These are phyloP conservation scores for Papilio machaon DNA, from an alignment of 1,140 invertebrate species.

Conservation along the genomic window DNA sequence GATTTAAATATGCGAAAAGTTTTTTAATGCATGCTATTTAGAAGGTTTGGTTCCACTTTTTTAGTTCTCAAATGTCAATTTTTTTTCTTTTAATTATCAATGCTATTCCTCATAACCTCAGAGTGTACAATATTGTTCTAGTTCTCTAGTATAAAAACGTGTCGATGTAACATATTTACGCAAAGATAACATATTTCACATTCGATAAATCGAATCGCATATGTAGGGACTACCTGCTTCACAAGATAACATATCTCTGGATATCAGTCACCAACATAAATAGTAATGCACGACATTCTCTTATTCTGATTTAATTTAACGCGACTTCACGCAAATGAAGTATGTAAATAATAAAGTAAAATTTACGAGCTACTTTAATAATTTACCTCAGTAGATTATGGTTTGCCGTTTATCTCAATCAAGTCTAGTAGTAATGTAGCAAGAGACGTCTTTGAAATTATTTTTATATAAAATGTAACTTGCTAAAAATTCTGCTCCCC, in stretches of 20 bases:
- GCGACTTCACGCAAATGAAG: background rate
- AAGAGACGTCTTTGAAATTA: background rate
- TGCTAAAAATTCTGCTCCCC: conserved; percentile 1
- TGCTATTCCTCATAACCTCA: background rate
- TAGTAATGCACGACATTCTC: conserved; percentile 24
- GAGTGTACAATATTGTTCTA: background rate
- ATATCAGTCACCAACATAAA: conserved; percentile 31
- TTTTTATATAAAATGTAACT: background rate
- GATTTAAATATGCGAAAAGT: no score
- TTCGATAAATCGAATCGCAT: conserved; percentile 16
- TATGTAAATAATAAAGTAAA: background rate
- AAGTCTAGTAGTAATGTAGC: background rate
- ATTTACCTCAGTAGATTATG: background rate
- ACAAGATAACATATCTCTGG: conserved; percentile 42
- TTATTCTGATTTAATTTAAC: background rate
- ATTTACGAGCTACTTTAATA: background rate
- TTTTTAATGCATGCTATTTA: background rate
- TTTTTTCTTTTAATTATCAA: background rate
- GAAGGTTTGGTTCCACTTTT: background rate
- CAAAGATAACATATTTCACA: conserved; percentile 14
- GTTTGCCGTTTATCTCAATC: background rate
- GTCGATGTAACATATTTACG: conserved; percentile 16
- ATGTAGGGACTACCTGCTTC: conserved; percentile 45
- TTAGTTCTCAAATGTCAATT: background rate
- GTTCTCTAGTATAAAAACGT: background rate